These are phyloP conservation scores for Brienomyrus longianalis DNA, from an alignment of 2,113 vertebrate species.

Conservation along the genomic window DNA sequence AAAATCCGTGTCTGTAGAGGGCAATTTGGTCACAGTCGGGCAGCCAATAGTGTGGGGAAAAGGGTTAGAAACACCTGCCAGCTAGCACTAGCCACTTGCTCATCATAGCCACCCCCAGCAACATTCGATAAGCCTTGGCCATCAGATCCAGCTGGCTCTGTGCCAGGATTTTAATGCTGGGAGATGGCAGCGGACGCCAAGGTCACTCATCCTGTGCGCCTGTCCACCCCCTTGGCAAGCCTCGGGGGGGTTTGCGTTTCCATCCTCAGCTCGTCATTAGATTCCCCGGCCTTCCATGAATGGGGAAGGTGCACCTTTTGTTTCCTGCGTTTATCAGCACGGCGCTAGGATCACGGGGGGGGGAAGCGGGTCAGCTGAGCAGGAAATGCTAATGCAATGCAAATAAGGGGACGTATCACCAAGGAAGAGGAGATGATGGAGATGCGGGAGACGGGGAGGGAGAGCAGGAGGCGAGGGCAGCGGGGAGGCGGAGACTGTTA, in stretches of 20 bases:
- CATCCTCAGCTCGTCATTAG: background rate
- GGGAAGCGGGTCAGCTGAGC: background rate
- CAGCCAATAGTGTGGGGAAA: background rate
- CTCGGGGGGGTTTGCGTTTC: background rate
- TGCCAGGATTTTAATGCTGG: constrained; percentile 7
- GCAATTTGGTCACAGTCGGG: background rate
- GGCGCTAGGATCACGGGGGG: background rate
- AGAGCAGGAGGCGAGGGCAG: background rate
- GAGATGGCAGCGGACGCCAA: constrained; percentile 24
- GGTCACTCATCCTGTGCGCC: constrained; percentile 22
- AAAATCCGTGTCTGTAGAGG: background rate
- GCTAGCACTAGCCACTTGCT: background rate
- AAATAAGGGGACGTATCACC: constrained; percentile 16
- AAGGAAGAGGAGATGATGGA: background rate
- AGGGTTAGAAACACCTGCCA: background rate
- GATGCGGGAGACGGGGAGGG: background rate
- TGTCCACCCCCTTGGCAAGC: background rate
- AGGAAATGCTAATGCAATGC: constrained; percentile 19
- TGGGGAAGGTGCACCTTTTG: background rate
- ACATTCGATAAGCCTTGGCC: background rate
- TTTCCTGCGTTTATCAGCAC: background rate
- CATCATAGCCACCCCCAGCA: background rate
- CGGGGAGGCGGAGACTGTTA: background rate
- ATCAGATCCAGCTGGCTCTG: background rate
- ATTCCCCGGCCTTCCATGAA: background rate